Base-by-base conservation (phyloP, 2,113 vertebrate genomes). In the Cryptomyrus ogoouensis region DNA sequence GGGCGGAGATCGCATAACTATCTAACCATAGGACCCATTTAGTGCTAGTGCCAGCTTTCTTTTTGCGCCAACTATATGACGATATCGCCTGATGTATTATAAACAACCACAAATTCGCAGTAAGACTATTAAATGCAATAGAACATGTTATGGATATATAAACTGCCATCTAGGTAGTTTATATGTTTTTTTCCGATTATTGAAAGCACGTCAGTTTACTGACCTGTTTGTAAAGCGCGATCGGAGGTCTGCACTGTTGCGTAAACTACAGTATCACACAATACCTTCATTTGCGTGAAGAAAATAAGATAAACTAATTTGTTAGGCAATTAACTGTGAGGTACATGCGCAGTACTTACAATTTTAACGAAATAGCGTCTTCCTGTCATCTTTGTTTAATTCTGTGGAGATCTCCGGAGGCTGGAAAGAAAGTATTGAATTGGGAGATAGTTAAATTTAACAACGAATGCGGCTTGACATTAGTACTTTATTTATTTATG, bases 301-400 rank as follows among this genome's bases (percentile, higher is more conserved):
- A 27, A 70, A 70, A 70, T 2, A 70, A 27, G n/a, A 5, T 58
- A 56, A 90, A 62, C 83, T 42, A 27, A 53, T 88, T 66, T 84
- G 15, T 47, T 44, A 10, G 66, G 31, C 15, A 42, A 44, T 35
- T 46, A 56, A 21, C n/a, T 10, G 47, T 46, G 0, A 56, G 13
- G 46, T 27, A 15, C 46, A 86, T 52, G 85, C 19, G 31, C 77
- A 0, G 88, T 91, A 96, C 96, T 96, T 95, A 97, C 96, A 96
- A 89, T 1, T 90, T 96, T 94, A 97, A 94, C 96, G 96, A 95
- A 96, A 97, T 87, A 97, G 95, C 56, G 95, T 95, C 95, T 96
- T 97, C 95, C 95, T 97, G 92, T 97, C 97, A 91, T 94, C 93
- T 17, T 96, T 94, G 94, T 93, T 94, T 70, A 96, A 94, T 93